Percentiles rank a stretch among this genome's conserved stretches.
Evolutionary conservation across 1,140 invertebrate genomes (phyloP).

Genomic region (Euglossa dilemma): DNA sequence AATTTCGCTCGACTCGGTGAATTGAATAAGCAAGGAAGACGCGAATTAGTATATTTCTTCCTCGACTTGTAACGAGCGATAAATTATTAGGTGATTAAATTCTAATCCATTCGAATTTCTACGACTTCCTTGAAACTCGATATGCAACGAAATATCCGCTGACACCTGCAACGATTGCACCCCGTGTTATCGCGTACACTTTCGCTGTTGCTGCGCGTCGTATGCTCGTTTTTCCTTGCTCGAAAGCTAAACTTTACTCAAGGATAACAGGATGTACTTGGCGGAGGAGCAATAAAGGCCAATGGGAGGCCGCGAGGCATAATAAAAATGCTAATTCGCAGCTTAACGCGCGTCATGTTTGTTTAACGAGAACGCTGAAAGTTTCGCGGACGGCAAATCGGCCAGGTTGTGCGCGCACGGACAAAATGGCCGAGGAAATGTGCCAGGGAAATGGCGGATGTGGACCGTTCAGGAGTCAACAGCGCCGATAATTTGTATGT

Average conservation of each 20-base stretch:
- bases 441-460: not conserved
- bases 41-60: too few species aligned
- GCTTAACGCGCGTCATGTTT: constrained; percentile 50
- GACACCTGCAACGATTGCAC: not conserved
- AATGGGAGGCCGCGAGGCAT: constrained; percentile 27
- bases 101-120: too few species aligned
- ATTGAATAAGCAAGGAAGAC: too few species aligned
- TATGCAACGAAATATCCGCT: too few species aligned
- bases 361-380: constrained; percentile 40
- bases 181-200: not conserved
- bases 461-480: too few species aligned
- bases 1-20: too few species aligned
- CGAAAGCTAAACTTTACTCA: constrained; percentile 24
- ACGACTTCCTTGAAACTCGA: too few species aligned
- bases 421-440: not conserved
- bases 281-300: constrained; percentile 22
- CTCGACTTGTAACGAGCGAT: too few species aligned
- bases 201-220: too few species aligned
- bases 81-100: too few species aligned
- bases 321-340: constrained; percentile 51
- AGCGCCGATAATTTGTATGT: too few species aligned
- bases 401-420: not conserved
- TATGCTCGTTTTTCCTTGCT: constrained; percentile 1
- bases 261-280: constrained; percentile 25
- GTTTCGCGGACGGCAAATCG: not conserved